Percentiles rank a stretch among this genome's conserved stretches.
phyloP scores from a whole-genome alignment of 1,140 invertebrate species.

The Bombyx mandarina region DNA sequence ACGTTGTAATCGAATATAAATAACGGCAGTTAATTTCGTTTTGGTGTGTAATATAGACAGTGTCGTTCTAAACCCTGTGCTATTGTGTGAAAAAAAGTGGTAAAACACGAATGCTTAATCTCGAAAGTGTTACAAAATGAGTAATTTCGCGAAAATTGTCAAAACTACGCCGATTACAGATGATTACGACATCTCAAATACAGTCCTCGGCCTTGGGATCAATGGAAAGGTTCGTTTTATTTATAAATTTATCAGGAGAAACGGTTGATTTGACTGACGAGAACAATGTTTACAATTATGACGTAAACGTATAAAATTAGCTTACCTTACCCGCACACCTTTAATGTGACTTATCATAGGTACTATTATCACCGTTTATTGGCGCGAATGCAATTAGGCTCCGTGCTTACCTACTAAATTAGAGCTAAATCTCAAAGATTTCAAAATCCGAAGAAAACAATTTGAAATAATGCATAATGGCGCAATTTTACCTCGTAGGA shows the following conservation, averaged over 20 bases:
- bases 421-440: too few species aligned
- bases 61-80: background rate
- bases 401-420: too few species aligned
- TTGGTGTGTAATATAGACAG: background rate
- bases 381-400: too few species aligned
- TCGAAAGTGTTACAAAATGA: slow-evolving; percentile 40
- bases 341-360: slow-evolving; percentile 2
- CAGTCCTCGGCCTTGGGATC: slow-evolving; percentile 96
- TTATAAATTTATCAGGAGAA: slow-evolving; percentile 4
- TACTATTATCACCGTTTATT: too few species aligned
- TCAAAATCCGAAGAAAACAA: too few species aligned
- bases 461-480: too few species aligned
- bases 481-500: too few species aligned
- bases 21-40: background rate
- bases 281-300: slow-evolving; percentile 30
- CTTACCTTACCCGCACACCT: slow-evolving; percentile 6
- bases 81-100: slow-evolving; percentile 6
- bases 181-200: slow-evolving; percentile 95
- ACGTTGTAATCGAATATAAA: too few species aligned
- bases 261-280: background rate
- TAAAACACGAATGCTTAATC: slow-evolving; percentile 6
- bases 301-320: slow-evolving; percentile 52
- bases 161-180: slow-evolving; percentile 88
- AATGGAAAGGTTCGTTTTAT: slow-evolving; percentile 88
- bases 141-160: slow-evolving; percentile 64